Evolutionary conservation across 2,113 vertebrate genomes (phyloP), one percentile per base, ranked within the genome.

Genomic region (Pachycephala philippinensis): DNA sequence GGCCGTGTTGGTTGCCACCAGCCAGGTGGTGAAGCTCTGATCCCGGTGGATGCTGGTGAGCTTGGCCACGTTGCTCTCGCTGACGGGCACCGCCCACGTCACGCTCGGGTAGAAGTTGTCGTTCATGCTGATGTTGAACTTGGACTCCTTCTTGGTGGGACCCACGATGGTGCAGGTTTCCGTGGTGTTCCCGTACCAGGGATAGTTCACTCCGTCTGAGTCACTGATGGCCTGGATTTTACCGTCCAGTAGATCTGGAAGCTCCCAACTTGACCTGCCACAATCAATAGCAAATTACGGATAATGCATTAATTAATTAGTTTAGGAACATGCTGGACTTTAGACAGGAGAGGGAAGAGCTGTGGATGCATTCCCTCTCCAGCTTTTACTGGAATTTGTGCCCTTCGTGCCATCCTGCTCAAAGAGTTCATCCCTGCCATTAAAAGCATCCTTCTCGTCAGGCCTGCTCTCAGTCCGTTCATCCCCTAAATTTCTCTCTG

Each of bases 71-170:
- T 99, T 99, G 98, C 98, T 99, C 96, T 99, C 99, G 12, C 98
- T 99, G 95, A 99, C 99, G 4, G 99, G 99, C 94, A 99, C 98
- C 0, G 99, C 99, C 99, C 99, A 99, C 27, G 99, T 99, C 97
- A 99, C 99, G 6, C 99, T 99, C 40, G 99, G 99, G 98, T 99
- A 99, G 92, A 99, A 99, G 97, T 99, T 99, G 97, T 99, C 99
- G 11, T 99, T 99, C 99, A 99, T 99, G 97, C 99, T 99, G 96
- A 99, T 98, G 22, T 97, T 98, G 97, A 99, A 99, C 97, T 98
- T 99, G 97, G 98, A 98, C 88, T 99, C 99, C 89, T 98, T 99
- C 97, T 98, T 99, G 61, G 99, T 99, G 94, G 99, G 99, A 15
- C 99, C 99, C 59, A 98, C 98, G 4, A 99, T 96, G 52, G 99